Percentiles rank a stretch among this genome's conserved stretches.
Conservation (phyloP, 2,113 vertebrate species). For the Chionomys nivalis region DNA sequence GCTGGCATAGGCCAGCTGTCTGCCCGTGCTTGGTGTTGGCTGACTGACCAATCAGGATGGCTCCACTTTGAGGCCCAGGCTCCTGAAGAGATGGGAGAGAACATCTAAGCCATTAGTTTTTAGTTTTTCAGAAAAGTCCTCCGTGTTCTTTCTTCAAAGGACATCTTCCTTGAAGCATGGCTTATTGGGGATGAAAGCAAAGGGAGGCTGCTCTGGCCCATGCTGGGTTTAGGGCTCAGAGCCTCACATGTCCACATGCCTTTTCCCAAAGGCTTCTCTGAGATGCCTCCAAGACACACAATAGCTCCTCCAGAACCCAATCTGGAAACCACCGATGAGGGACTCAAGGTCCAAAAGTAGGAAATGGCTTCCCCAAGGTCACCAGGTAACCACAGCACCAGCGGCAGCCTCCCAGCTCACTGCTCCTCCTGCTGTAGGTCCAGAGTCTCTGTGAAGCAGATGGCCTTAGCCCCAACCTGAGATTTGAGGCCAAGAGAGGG, state of each 20-base stretch:
- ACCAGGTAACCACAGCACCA: background rate
- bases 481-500: background rate
- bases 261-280: background rate
- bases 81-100: slow-evolving; percentile 37
- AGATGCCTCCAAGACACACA: background rate
- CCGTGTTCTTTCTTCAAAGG: slow-evolving; percentile 67
- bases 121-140: slow-evolving; percentile 9
- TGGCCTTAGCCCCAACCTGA: background rate
- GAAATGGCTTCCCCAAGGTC: background rate
- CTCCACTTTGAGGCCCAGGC: slow-evolving; percentile 44
- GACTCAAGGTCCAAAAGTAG: background rate
- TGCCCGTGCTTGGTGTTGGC: background rate
- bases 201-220: background rate
- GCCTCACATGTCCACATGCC: background rate
- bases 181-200: slow-evolving; percentile 21
- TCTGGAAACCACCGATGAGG: background rate
- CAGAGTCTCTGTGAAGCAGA: background rate
- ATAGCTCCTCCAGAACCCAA: background rate
- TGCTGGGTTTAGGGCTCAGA: background rate
- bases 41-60: background rate
- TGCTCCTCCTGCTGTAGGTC: background rate
- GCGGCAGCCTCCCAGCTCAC: background rate
- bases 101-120: slow-evolving; percentile 60
- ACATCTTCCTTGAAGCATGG: background rate
- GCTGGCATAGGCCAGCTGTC: background rate